These are phyloP conservation scores for Cherax destructor DNA, from an alignment of 1,140 invertebrate species.

Conservation along the genomic window DNA sequence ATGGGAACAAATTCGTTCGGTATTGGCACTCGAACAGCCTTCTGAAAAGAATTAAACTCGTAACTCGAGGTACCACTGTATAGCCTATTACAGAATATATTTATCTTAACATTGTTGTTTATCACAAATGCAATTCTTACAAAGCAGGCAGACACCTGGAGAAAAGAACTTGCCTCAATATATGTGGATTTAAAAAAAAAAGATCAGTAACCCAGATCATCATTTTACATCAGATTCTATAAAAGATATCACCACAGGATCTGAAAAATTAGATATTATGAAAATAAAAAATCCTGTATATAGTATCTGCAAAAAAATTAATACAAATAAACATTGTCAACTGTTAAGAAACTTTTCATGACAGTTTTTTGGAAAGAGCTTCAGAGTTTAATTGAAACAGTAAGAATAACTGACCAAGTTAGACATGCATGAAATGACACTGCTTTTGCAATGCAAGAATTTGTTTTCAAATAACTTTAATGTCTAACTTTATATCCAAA, in stretches of 20 bases:
- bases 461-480: background rate
- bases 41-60: too few relatives aligned
- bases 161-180: background rate
- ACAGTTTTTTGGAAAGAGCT: background rate
- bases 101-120: too few relatives aligned
- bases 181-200: background rate
- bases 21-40: too few relatives aligned
- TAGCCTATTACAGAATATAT: too few relatives aligned
- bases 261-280: background rate
- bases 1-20: too few relatives aligned
- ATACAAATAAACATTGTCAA: background rate
- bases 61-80: too few relatives aligned
- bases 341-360: background rate
- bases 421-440: too few relatives aligned
- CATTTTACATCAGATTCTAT: background rate
- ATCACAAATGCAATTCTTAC: too few relatives aligned
- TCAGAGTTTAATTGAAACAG: too few relatives aligned
- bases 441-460: background rate
- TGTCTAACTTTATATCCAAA: background rate
- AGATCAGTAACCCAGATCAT: background rate
- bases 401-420: too few relatives aligned
- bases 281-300: background rate
- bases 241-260: background rate
- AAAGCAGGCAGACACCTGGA: background rate
- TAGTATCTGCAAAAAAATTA: background rate